These are phyloP conservation scores for rat (Rattus norvegicus) DNA, from an alignment of 2,113 vertebrate species.

Conservation along the genomic window GRCr8 NC_086021.1:156835001-156835500, in stretches of 20 bases:
- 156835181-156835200: background rate
- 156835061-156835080: background rate
- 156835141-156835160: background rate
- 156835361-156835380: background rate
- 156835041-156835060: background rate
- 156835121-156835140: background rate
- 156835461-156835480: background rate
- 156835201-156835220: background rate
- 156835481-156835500: background rate
- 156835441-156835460: background rate
- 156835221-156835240: background rate
- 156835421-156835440: background rate
- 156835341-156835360: background rate
- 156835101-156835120: background rate
- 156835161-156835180: background rate
- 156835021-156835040: background rate
- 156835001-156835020: background rate
- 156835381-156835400: too few relatives aligned
- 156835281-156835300: background rate
- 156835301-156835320: background rate
- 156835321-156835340: background rate
- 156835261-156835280: background rate
- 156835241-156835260: background rate
- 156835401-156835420: background rate
- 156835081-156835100: background rate